Evolutionary conservation across 2,888 invertebrate genomes (phyloP).

Genomic region (Globia sparganii): DNA sequence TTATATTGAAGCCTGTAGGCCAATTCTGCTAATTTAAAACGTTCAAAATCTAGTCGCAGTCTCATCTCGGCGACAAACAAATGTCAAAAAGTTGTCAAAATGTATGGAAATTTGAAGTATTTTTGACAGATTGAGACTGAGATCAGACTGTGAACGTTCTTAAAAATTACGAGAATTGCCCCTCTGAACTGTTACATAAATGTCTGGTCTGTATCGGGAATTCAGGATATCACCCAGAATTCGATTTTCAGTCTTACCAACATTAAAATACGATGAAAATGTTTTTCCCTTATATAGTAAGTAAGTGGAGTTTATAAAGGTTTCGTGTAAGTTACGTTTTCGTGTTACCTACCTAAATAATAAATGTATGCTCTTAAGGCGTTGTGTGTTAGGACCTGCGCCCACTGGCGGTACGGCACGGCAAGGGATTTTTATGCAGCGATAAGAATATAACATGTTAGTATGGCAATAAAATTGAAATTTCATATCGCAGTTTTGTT

Average conservation of each 20-base stretch:
- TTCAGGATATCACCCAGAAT: slow-evolving; percentile 11
- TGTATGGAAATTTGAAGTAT: too few relatives aligned
- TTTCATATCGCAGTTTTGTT: too few relatives aligned
- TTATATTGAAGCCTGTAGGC: slow-evolving; percentile 22
- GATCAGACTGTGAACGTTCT: too few relatives aligned
- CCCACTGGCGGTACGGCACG: neutral
- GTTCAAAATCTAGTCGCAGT: too few relatives aligned
- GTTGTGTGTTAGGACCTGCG: neutral
- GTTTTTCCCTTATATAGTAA: slow-evolving; percentile 1
- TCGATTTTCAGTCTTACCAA: slow-evolving; percentile 1
- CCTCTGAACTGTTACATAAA: too few relatives aligned
- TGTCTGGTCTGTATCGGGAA: neutral
- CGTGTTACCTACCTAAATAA: slow-evolving; percentile 31
- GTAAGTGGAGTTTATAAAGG: slow-evolving; percentile 20
- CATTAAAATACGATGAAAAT: slow-evolving; percentile 13
- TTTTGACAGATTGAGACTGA: too few relatives aligned
- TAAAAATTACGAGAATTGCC: too few relatives aligned
- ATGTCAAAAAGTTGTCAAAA: too few relatives aligned
- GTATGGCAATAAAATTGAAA: too few relatives aligned
- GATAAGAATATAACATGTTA: neutral
- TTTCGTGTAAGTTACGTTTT: slow-evolving; percentile 25
- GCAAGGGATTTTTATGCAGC: neutral
- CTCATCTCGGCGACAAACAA: too few relatives aligned
- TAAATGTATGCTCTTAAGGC: slow-evolving; percentile 38
- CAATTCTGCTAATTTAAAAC: too few relatives aligned